Evolutionary conservation across 2,797 vertebrate species (phyloP), one percentile per base, ranked within the genome.

Genomic region (Poeciliopsis gracilis): DNA sequence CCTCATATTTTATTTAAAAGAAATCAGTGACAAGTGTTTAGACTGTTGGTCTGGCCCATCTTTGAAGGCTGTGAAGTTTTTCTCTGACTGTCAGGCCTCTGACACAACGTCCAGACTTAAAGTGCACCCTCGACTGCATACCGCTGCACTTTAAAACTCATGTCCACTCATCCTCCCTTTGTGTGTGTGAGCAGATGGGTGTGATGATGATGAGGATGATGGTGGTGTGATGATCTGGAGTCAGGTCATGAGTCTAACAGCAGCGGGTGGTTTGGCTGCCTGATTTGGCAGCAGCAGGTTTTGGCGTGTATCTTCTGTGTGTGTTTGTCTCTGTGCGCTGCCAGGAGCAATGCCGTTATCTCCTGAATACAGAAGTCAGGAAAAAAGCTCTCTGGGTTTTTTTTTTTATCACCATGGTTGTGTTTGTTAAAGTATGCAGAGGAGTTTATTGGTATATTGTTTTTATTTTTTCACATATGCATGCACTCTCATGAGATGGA

Each of bases 221-320:
- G 82, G 82, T 61, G 76, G 49, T 78, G 82, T 77, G 84, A 88
- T 81, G 83, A 90, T 88, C 76, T 82, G 67, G 78, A 84, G 80
- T 92, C 88, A 77, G 86, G 91, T 91, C 90, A 92, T 83, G 78
- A 89, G 84, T 85, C 77, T 85, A 75, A 77, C 87, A 83, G 80
- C 78, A 84, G 83, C 53, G 51, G 84, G 77, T 80, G 81, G 70
- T 72, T 85, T 82, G 82, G 87, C 84, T 80, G 69, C 80, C 73
- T 83, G 69, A 11, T 86, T 85, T 89, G 84, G 85, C 77, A 83
- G 83, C 77, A 77, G 51, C 47, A 33, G 70, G 67, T 86, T 45
- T 77, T 88, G 81, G 84, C 59, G 41, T 80, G 72, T 77, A 5
- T 82, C 13, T 2, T 49, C 70, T 75, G 33, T 67, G 46, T 78